Base-by-base conservation (phyloP, 2,797 vertebrate genomes). In the Platyrinchus mystaceus region DNA sequence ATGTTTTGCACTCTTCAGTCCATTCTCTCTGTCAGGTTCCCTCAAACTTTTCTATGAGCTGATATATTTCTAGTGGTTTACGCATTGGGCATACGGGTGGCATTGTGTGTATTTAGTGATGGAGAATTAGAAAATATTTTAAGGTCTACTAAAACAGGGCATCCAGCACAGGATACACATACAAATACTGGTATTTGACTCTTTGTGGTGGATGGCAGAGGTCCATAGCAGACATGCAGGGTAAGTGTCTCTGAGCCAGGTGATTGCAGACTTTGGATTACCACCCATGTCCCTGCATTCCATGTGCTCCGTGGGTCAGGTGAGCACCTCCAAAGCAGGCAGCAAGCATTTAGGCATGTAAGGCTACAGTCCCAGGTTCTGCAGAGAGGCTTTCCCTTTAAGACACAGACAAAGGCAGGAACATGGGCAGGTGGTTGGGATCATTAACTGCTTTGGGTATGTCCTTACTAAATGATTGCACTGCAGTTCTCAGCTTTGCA, bases 281-380 rank as follows among this genome's bases (percentile, higher is more conserved):
- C 22, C 68, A 50, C 36, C 44, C 32, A 7, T 24, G 34, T 14
- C 10, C 1, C 2, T 32, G 43, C n/a, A 2, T 24, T 55, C 53
- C 39, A 0, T n/a, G 18, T 41, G 46, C 32, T 71, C 46, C 0
- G 0, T 23, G 44, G 67, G 17, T 23, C 19, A n/a, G 46, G 23
- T 24, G 34, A 55, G n/a, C 26, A 32, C 32, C 27, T 63, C 63
- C 37, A 64, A 3, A 39, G 46, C 50, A 34, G n/a, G 28, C 24
- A 53, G 15, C 24, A 47, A 10, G n/a, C 20, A 22, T 22, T 37
- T 41, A 43, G 23, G 49, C 6, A 10, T 3, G 8, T 4, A 13
- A 62, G 43, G 23, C 47, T 27, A 8, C 12, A 14, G 41, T 23
- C 12, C 11, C n/a, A 74, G 52, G 43, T 69, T 34, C 17, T 1